Evolutionary conservation across 2,888 invertebrate genomes (phyloP).

Genomic region (Monoplex corrugatus): DNA sequence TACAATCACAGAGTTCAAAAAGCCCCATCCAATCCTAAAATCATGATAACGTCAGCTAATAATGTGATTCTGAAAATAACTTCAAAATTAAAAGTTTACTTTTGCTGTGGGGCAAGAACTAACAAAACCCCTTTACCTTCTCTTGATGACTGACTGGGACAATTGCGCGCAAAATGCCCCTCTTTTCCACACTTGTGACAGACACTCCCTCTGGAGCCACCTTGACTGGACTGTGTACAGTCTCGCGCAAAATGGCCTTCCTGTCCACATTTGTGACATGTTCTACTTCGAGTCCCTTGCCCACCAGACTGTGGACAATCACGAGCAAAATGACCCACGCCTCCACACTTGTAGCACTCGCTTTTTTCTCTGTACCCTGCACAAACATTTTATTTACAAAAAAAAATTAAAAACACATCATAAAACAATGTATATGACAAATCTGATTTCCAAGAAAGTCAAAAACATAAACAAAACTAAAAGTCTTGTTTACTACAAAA

Average conservation of each 20-base stretch:
- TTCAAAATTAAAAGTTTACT: no score
- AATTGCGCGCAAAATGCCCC: constrained; percentile 49
- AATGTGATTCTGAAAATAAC: no score
- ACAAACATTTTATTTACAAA: background rate
- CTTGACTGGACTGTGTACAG: constrained; percentile 85
- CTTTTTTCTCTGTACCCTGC: background rate
- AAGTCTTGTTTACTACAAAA: no score
- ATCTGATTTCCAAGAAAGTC: background rate
- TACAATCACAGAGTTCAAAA: background rate
- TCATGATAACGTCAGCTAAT: no score
- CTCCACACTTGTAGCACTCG: constrained; percentile 44
- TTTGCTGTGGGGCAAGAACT: no score
- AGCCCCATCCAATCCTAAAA: background rate
- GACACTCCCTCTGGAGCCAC: background rate
- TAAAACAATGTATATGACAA: background rate
- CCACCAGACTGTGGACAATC: constrained; percentile 30
- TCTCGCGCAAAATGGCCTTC: constrained; percentile 95
- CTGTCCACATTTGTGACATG: constrained; percentile 82
- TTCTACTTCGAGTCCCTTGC: background rate
- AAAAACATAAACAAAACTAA: no score
- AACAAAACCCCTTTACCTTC: background rate
- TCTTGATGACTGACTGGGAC: background rate
- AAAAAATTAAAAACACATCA: background rate
- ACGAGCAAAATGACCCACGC: constrained; percentile 39
- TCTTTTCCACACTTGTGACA: constrained; percentile 51